These are phyloP conservation scores for Trichonephila inaurata DNA, from an alignment of 1,140 invertebrate genomes.

Conservation along the genomic window DNA sequence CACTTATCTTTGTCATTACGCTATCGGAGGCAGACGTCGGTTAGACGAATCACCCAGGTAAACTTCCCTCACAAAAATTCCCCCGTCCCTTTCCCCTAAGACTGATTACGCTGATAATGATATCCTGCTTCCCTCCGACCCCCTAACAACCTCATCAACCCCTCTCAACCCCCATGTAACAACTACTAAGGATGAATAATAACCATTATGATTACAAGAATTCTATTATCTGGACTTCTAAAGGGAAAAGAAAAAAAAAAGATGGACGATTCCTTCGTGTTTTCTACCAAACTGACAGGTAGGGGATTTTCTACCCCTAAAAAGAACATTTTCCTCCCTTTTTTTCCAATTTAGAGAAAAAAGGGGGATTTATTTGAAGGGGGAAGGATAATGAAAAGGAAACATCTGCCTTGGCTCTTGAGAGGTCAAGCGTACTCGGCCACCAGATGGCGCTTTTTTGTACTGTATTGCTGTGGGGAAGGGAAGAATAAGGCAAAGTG, in stretches of 20 bases:
- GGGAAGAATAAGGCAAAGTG: not conserved
- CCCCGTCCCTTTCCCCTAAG: not conserved
- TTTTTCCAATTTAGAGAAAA: not conserved
- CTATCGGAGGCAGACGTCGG: not conserved
- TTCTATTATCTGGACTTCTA: conserved; percentile 52
- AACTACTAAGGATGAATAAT: conserved; percentile 45
- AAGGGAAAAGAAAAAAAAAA: not conserved
- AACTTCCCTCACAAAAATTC: not conserved
- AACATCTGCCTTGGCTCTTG: conserved; percentile 43
- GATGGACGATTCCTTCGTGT: not conserved
- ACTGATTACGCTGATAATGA: conserved; percentile 48
- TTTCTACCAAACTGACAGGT: conserved; percentile 31
- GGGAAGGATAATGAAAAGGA: not conserved
- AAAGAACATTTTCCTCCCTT: conserved; percentile 2
- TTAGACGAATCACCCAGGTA: not conserved
- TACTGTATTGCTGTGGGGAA: not conserved
- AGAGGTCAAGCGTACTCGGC: conserved; percentile 56
- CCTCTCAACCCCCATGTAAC: conserved; percentile 8
- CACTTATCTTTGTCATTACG: not conserved
- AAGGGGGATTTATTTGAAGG: not conserved
- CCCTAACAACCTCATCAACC: not conserved
- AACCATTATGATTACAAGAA: conserved; percentile 65
- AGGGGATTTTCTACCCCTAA: not conserved
- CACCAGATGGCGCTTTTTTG: conserved; percentile 54
- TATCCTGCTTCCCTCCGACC: conserved; percentile 13